Evolutionary conservation across 2,113 vertebrate species (phyloP).

Genomic region (Delphinapterus leucas): DNA sequence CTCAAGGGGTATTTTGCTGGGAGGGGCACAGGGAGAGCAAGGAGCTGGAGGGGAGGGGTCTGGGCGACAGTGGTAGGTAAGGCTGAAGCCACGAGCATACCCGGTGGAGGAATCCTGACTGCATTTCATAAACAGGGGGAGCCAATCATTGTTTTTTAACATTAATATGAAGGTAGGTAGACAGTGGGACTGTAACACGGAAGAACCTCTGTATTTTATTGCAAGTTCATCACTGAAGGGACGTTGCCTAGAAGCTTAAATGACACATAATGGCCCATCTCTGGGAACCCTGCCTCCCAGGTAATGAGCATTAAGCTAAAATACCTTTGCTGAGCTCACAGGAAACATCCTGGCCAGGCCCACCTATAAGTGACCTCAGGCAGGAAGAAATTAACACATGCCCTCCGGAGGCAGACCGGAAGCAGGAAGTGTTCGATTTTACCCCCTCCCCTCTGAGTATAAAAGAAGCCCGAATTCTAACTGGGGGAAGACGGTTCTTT

Average conservation of each 20-base stretch:
- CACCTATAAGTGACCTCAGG: too few species aligned
- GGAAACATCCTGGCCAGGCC: background rate
- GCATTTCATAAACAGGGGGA: background rate
- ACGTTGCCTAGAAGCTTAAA: background rate
- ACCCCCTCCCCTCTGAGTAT: rapidly evolving
- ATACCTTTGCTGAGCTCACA: background rate
- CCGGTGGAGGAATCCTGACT: too few species aligned
- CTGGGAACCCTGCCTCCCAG: background rate
- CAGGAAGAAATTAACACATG: background rate
- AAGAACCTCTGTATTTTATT: background rate
- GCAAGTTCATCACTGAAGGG: background rate
- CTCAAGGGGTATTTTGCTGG: too few species aligned
- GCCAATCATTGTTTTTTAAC: background rate
- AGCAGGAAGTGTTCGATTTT: background rate
- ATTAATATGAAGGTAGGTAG: background rate
- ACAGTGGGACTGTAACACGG: background rate
- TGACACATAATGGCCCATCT: background rate
- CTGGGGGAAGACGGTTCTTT: background rate
- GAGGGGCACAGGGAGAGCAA: background rate
- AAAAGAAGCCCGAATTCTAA: background rate
- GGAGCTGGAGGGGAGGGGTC: too few species aligned
- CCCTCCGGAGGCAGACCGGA: background rate
- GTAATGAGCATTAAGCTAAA: background rate
- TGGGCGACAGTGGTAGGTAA: too few species aligned
- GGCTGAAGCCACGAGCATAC: rapidly evolving